Base-by-base conservation (phyloP, 1,140 invertebrate genomes). In the Meloidogyne exigua region DNA sequence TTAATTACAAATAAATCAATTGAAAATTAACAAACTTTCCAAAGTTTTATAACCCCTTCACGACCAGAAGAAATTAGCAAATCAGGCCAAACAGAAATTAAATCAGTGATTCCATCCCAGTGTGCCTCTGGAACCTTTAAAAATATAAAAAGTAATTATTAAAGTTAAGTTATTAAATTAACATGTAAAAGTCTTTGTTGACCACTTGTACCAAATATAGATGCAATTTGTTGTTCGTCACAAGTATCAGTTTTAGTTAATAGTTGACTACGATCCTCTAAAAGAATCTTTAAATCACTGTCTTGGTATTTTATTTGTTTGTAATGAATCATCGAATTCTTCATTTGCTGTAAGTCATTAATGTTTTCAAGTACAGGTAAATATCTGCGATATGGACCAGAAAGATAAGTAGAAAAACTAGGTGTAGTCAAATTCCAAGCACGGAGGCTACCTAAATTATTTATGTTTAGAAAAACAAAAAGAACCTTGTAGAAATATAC, bases 11-110 rank as follows among this genome's bases (percentile, higher is more conserved):
- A 18, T 11, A 13, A 49, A 49, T 49, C 15, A 32, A 18, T 10
- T 4, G 15, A 49, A 49, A 2, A 21, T 73, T 28, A 73, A 3
- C 72, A 62, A 23, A 73, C 72, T 76, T 81, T 82, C 81, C 81
- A 82, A 39, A 84, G 65, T 62, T 82, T 82, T 67, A 82, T 78
- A 25, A 84, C 80, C 12, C 81, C 81, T 36, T 84, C 82, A 25
- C 75, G 62, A 10, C 75, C 76, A 11, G 81, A 72, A 39, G 81
- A 83, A n/a, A 84, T 64, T 23, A 82, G 67, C 68, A 80, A 63
- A 76, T 82, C 81, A 1, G 72, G 62, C 70, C 82, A 84, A 23
- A 84, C 36, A 2, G 79, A 63, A 13, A 80, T 26, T 44, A 82
- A 69, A 76, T 82, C 82, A 3, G 81, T 77, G 25, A 82, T 76